These are phyloP conservation scores for Acropternis orthonyx DNA, from an alignment of 2,797 vertebrate genomes.

Conservation along the genomic window DNA sequence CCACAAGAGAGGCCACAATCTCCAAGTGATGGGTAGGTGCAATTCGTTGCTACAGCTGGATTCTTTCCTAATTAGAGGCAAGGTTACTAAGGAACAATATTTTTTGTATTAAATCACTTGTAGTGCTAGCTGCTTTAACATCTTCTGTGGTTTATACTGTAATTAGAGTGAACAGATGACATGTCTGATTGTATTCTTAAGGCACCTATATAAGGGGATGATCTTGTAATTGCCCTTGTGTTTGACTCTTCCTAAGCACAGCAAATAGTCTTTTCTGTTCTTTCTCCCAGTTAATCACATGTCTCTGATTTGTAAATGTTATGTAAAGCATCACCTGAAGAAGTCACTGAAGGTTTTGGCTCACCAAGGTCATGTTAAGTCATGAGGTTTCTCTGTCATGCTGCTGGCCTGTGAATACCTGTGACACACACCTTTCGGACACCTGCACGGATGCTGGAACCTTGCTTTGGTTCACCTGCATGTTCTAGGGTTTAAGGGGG, in stretches of 20 bases:
- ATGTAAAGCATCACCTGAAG: neutral
- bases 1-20: fast-evolving
- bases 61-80: neutral
- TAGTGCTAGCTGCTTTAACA: neutral
- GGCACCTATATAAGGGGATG: neutral
- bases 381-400: neutral
- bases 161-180: neutral
- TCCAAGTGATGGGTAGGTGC: neutral
- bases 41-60: neutral
- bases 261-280: neutral
- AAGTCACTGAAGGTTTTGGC: neutral
- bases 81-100: neutral
- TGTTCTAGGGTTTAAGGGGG: neutral
- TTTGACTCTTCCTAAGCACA: neutral
- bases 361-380: neutral
- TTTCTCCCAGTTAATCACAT: neutral
- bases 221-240: neutral
- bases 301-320: neutral
- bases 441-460: neutral
- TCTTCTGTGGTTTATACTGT: neutral
- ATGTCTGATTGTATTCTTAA: neutral
- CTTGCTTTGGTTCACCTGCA: neutral
- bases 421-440: neutral
- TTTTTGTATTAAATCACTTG: neutral
- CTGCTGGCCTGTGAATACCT: neutral